Percentiles rank a stretch among this genome's conserved stretches.
Conservation (phyloP, 2,888 invertebrate genomes). For the Lysandra coridon region DNA sequence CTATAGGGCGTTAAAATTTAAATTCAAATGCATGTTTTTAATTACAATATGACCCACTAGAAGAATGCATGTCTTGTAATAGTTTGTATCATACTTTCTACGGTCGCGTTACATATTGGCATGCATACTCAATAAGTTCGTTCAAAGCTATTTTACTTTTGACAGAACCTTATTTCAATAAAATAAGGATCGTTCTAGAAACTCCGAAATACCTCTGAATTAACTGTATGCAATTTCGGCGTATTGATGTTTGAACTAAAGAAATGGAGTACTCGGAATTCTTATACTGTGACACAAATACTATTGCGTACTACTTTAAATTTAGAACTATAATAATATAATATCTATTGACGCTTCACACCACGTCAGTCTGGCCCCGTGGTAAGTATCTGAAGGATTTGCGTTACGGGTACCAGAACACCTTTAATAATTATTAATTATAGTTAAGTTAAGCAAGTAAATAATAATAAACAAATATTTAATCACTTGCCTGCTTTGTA, state of each 20-base stretch:
- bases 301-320: neutral
- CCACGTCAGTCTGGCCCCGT: too few relatives aligned
- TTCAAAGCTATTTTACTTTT: neutral
- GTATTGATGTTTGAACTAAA: neutral
- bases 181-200: neutral
- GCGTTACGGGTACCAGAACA: too few relatives aligned
- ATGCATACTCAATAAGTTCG: constrained; percentile 9
- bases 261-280: neutral
- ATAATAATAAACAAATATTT: too few relatives aligned
- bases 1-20: too few relatives aligned
- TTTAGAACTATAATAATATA: neutral
- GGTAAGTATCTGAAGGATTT: too few relatives aligned
- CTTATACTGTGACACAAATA: neutral
- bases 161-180: neutral
- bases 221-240: constrained; percentile 16
- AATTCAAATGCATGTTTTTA: neutral
- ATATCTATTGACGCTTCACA: too few relatives aligned
- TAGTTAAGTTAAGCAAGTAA: too few relatives aligned
- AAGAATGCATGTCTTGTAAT: neutral
- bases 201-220: neutral
- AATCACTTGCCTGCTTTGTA: too few relatives aligned
- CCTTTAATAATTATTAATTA: too few relatives aligned
- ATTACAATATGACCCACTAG: constrained; percentile 9
- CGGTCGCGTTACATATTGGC: constrained; percentile 23
- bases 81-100: constrained; percentile 19